phyloP scores from a whole-genome alignment of 2,888 invertebrate species.

The Trichopria drosophilae region DNA sequence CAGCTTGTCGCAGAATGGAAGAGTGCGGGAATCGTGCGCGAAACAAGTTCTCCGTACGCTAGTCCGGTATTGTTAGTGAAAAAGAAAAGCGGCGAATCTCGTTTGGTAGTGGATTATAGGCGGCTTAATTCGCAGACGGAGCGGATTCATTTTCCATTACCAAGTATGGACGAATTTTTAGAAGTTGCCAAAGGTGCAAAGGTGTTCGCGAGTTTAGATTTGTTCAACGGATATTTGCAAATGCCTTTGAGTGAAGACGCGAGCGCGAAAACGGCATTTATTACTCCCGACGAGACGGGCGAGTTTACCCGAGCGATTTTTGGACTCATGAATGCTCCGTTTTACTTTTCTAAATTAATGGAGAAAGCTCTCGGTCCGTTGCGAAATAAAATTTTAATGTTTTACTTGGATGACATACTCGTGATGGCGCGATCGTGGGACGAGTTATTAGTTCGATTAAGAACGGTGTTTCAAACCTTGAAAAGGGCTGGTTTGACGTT shows the following conservation, averaged over 20 bases:
- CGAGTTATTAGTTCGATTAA: constrained; percentile 15
- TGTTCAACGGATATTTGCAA: too few species aligned
- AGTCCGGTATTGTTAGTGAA: constrained; percentile 22
- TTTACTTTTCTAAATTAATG: too few species aligned
- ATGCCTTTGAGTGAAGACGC: too few species aligned
- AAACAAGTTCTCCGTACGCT: constrained; percentile 25
- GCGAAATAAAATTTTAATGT: constrained; percentile 10
- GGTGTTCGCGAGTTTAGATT: too few species aligned
- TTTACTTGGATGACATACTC: too few species aligned
- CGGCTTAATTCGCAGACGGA: constrained; percentile 19
- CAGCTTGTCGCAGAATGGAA: constrained; percentile 29
- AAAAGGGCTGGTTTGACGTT: constrained; percentile 16
- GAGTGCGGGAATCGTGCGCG: constrained; percentile 22
- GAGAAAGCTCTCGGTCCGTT: constrained; percentile 1
- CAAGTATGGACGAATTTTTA: constrained; percentile 23
- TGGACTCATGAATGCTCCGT: too few species aligned
- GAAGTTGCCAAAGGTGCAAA: too few species aligned
- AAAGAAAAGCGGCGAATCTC: constrained; percentile 21
- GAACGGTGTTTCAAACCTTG: constrained; percentile 7
- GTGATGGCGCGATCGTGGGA: constrained; percentile 12
- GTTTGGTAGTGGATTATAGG: constrained; percentile 25
- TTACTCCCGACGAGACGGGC: too few species aligned
- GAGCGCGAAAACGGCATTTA: too few species aligned
- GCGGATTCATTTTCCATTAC: constrained; percentile 32
- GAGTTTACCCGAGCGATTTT: too few species aligned